These are phyloP conservation scores for Anoplius nigerrimus DNA, from an alignment of 2,888 invertebrate genomes.

Conservation along the genomic window DNA sequence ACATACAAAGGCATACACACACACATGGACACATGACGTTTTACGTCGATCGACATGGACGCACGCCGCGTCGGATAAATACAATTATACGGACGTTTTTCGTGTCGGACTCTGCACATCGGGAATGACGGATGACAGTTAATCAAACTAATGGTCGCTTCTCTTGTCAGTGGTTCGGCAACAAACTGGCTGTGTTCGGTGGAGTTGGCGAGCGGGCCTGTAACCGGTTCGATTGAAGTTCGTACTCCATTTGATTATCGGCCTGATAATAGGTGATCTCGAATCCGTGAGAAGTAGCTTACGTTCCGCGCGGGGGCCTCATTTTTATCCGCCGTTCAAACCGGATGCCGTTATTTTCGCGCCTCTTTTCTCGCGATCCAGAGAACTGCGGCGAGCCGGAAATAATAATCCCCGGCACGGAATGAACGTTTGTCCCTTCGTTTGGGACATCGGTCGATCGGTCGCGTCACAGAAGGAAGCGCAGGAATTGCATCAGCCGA, in stretches of 20 bases:
- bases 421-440: no score
- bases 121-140: conserved; percentile 63
- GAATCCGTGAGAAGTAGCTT: conserved; percentile 12
- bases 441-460: no score
- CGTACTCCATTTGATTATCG: conserved; percentile 67
- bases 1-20: not conserved
- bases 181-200: not conserved
- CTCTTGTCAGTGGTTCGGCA: conserved; percentile 48
- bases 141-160: conserved; percentile 68
- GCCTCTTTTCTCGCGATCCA: conserved; percentile 22
- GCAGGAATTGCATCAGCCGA: no score
- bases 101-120: conserved; percentile 45
- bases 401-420: no score
- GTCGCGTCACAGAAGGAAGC: no score
- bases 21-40: not conserved
- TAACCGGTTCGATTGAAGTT: conserved; percentile 60
- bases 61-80: conserved; percentile 16
- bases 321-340: conserved; percentile 28
- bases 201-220: conserved; percentile 4
- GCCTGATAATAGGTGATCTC: conserved; percentile 61
- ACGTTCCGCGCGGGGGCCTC: conserved; percentile 21
- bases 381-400: no score
- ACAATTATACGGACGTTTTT: conserved; percentile 38
- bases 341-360: conserved; percentile 38
- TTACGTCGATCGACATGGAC: no score